A percentile compares a stretch with the other conserved stretches of the same genome.
These are phyloP conservation scores for Chrysolina americana DNA, from an alignment of 2,888 invertebrate species.

Conservation along the genomic window DNA sequence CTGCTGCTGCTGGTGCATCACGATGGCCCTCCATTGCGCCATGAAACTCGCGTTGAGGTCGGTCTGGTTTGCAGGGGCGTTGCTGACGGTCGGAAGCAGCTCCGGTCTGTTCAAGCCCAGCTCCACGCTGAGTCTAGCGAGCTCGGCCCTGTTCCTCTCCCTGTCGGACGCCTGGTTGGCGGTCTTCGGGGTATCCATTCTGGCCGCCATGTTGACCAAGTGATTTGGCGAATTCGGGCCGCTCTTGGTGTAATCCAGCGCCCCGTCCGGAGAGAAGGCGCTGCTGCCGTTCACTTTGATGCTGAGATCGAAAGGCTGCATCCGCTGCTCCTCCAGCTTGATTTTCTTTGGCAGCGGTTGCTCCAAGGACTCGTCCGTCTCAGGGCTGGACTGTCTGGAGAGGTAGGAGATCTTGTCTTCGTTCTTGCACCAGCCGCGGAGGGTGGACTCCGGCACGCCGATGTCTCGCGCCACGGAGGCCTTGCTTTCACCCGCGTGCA, in stretches of 20 bases:
- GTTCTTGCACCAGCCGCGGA: conserved; percentile 91
- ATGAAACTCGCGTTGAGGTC: conserved; percentile 60
- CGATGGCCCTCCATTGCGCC: conserved; percentile 62
- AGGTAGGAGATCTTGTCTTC: conserved; percentile 83
- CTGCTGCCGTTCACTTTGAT: conserved; percentile 53
- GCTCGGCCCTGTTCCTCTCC: conserved; percentile 69
- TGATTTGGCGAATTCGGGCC: conserved; percentile 66
- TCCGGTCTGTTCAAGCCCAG: conserved; percentile 67
- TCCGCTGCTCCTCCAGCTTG: conserved; percentile 58
- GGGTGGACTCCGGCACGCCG: conserved; percentile 88
- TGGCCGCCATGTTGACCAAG: conserved; percentile 59
- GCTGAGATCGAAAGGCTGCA: conserved; percentile 64
- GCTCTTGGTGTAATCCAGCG: conserved; percentile 42
- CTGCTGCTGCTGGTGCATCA: conserved; percentile 54
- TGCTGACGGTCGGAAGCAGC: conserved; percentile 60
- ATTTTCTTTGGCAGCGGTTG: conserved; percentile 54
- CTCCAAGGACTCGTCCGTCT: conserved; percentile 76
- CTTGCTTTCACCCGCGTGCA: conserved; percentile 88
- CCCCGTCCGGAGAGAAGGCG: conserved; percentile 47
- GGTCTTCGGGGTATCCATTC: conserved; percentile 48
- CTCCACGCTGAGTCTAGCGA: conserved; percentile 70
- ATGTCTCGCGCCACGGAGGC: conserved; percentile 89
- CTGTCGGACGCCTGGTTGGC: conserved; percentile 56
- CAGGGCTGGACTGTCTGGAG: conserved; percentile 80
- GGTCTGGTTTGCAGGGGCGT: conserved; percentile 52